phyloP scores from a whole-genome alignment of 1,140 invertebrate genomes.

The Littorina saxatilis region DNA sequence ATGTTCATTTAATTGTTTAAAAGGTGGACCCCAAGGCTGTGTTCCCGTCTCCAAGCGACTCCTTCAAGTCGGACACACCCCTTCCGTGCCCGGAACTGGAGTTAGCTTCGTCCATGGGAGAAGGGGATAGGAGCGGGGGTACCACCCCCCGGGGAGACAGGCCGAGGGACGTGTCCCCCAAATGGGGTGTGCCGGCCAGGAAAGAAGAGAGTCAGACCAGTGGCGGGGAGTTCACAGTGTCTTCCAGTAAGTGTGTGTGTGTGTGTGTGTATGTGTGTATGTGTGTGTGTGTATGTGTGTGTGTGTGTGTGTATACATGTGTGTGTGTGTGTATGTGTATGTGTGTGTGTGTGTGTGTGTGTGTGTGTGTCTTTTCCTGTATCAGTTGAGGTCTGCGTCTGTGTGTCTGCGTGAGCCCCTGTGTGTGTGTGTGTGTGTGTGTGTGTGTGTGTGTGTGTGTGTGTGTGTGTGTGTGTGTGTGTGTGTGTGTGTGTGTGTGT shows the following conservation, averaged over 20 bases:
- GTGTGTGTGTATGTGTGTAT: neutral
- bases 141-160: conserved; percentile 55
- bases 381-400: neutral
- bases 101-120: conserved; percentile 35
- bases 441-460: too few relatives aligned
- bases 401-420: neutral
- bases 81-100: conserved; percentile 33
- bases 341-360: too few relatives aligned
- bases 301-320: neutral
- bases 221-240: conserved; percentile 38
- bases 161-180: conserved; percentile 43
- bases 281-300: conserved; percentile 10
- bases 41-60: conserved; percentile 52
- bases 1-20: too few relatives aligned
- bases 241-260: conserved; percentile 45
- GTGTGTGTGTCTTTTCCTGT: neutral
- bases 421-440: too few relatives aligned
- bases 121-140: conserved; percentile 58
- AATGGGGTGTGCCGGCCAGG: conserved; percentile 44
- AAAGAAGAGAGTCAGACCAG: conserved; percentile 21
- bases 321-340: conserved; percentile 31
- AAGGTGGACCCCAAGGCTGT: conserved; percentile 42
- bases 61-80: conserved; percentile 46
- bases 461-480: too few relatives aligned
- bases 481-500: too few relatives aligned